Evolutionary conservation across 92 coral and sea anemone genomes (phyloP).

Genomic region (Anthopleura xanthogrammica): DNA sequence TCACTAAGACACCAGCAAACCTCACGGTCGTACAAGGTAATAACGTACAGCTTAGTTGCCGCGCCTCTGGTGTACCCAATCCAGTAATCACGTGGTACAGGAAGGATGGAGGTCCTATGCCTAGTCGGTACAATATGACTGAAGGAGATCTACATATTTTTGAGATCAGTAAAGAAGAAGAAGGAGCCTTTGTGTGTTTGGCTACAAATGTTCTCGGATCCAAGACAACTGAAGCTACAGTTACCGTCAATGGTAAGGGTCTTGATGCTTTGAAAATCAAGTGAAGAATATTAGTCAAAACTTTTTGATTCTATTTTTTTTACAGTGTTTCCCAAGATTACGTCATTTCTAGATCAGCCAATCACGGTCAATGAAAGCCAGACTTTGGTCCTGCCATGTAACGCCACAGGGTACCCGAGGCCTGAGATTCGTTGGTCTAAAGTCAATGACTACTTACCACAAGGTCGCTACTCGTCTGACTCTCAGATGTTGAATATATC

Average conservation of each 20-base stretch:
- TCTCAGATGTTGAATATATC: background rate
- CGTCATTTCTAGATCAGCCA: constrained; percentile 2
- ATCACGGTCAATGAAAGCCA: constrained; percentile 16
- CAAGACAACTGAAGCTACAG: constrained; percentile 35
- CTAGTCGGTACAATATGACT: constrained; percentile 15
- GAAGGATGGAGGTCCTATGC: constrained; percentile 41
- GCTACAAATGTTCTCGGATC: constrained; percentile 43
- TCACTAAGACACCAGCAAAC: constrained; percentile 14
- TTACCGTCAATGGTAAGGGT: constrained; percentile 37
- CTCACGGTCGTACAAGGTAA: constrained; percentile 36
- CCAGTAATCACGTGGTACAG: constrained; percentile 51
- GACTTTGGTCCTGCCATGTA: constrained; percentile 17
- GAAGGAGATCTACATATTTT: constrained; percentile 28
- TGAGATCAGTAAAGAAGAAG: constrained; percentile 35
- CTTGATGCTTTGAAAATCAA: background rate
- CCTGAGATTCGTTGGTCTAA: constrained; percentile 28
- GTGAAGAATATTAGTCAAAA: background rate
- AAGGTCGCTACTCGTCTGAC: constrained; percentile 11
- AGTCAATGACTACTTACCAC: constrained; percentile 3
- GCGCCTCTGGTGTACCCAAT: constrained; percentile 41
- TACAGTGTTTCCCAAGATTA: constrained; percentile 14
- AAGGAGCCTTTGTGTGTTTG: constrained; percentile 31
- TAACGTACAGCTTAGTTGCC: constrained; percentile 36
- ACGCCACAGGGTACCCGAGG: constrained; percentile 14
- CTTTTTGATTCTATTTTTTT: background rate